Base-by-base conservation (phyloP, 2,888 invertebrate genomes). In the Masnerella sp. region DNA sequence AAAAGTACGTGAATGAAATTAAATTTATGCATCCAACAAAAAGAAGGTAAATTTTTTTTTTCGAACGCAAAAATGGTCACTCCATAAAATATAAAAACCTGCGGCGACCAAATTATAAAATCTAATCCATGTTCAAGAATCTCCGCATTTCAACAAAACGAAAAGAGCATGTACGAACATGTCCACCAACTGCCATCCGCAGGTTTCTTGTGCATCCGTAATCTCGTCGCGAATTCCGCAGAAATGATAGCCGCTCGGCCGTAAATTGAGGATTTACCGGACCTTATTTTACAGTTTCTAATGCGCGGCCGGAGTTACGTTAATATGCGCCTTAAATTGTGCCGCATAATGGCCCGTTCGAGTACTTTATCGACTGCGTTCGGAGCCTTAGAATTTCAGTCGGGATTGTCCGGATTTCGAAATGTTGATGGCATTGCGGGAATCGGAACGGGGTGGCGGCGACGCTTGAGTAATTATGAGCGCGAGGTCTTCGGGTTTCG, bases 261-360 rank as follows among this genome's bases (percentile, higher is more conserved):
- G 38, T 70, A 70, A 70, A 70, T 70, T 70, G 47, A 62, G 28
- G 69, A 70, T 70, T 62, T 62, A 70, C 70, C 62, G 51, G 62
- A 64, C 56, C 56, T 70, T 70, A 70, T 64, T 70, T 64, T 51
- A 49, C 62, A 49, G 34, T 49, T 61, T 62, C 69, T 59, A 70
- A 61, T 62, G 54, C 58, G 62, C 47, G 51, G 40, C 45, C 54
- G 25, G 15, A 70, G 69, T 70, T 42, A 62, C 69, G 47, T 62
- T 62, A 70, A 70, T 70, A 56, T 59, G 47, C 54, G 11, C 49
- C 56, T 70, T 61, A 62, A 70, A 70, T 70, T 62, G 62, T 30
- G 15, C 54, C 22, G 49, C 42, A 70, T 70, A 62, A 70, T 62
- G 61, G 69, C 15, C 20, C 34, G 61, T 62, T 43, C 54, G 54